Base-by-base conservation (phyloP, 1,140 invertebrate species). In the Hormaphis cornu region DNA sequence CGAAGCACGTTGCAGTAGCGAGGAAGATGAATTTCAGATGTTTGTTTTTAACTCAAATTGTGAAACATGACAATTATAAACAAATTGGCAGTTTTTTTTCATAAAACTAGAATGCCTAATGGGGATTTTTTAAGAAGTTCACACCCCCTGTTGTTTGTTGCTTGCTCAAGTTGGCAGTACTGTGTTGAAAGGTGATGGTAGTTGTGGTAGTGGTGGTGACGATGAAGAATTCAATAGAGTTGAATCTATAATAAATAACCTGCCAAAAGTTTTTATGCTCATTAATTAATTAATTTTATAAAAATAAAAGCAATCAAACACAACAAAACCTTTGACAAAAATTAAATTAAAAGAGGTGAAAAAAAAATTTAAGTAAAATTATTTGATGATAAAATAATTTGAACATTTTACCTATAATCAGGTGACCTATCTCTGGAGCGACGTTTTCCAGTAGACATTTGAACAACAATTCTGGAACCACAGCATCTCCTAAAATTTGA, bases 381-480 rank as follows among this genome's bases (percentile, higher is more conserved):
- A 33, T 24, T 18, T 1, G 1, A 46, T 42, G 16, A n/a, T n/a
- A 26, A 37, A 58, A 37, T 33, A 58, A n/a, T 66, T 48, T 30
- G 18, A 2, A 7, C 18, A 33, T 33, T 48, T 54, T 37, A 44
- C 69, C 58, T 37, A 54, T 52, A 44, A 22, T 33, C 48, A 30
- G 58, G 48, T 40, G 70, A 70, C 28, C 42, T 50, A 33, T 69
- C 59, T 56, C 69, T 48, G 14, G 48, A 37, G 22, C 71, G 52
- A 24, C 56, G 42, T 66, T 70, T 70, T 12, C 71, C 71, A 69
- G 58, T 70, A 33, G 89, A 92, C 90, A 92, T 92, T 79, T 92
- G 90, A 24, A 91, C 89, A 71, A 89, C 82, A 54, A 93, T 88
- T 76, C 89, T 83, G 16, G 87, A 88, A 12, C 89, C 89, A 79